Base-by-base conservation (phyloP, 2,113 vertebrate species). In the Heterochromis multidens region DNA sequence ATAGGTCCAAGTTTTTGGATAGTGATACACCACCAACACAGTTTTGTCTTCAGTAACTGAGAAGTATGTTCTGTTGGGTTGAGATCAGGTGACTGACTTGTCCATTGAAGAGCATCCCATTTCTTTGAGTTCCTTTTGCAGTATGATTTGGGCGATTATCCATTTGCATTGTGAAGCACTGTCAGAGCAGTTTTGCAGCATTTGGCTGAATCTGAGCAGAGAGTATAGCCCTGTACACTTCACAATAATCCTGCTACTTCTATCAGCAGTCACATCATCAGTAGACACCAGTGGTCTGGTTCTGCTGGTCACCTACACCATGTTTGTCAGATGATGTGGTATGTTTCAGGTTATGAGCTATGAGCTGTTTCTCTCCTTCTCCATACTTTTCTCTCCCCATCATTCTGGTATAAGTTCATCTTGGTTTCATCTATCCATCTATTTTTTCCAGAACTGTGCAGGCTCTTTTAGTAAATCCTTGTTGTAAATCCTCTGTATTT, bases 61-160 rank as follows among this genome's bases (percentile, higher is more conserved):
- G 29, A 49, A 6, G 0, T 40, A 7, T 49, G 43, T 4, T 46
- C 25, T 72, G 12, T 72, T 72, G 29, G 16, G 17, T 72, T 52
- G 49, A 72, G 29, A 72, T 72, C 21, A 31, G 67, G 43, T 29
- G 6, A 72, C 43, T 72, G 67, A 52, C 43, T 21, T 52, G 25
- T 9, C 10, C 10, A 52, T 25, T 52, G 17, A 12, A 11, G 49
- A 52, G 52, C 29, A 52, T 49, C 67, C 49, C 0, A 49, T 72
- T 72, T 72, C 25, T 72, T 72, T 72, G 40, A 25, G 67, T 72
- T 72, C 40, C 25, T 72, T 72, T 29, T 72, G 67, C 43, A 29
- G 5, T 70, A 10, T 70, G 2, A 40, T 49, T 49, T 43, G 25
- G 25, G 25, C 29, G 43, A 49, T 49, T 72, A 29, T 72, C 35